These are phyloP conservation scores for Callosobruchus maculatus DNA, from an alignment of 2,888 invertebrate genomes.

Conservation along the genomic window DNA sequence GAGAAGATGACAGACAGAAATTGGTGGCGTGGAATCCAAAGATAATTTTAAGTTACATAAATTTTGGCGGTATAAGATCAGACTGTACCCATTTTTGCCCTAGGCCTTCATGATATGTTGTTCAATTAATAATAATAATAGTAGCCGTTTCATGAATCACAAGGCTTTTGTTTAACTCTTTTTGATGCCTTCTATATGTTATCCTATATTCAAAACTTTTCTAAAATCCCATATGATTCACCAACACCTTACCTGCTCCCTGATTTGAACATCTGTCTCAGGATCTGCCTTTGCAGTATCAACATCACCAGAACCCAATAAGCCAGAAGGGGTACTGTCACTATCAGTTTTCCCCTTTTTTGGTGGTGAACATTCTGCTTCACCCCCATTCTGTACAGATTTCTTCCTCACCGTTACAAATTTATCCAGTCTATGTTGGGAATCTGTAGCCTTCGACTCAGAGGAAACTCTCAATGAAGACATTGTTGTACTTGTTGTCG, in stretches of 20 bases:
- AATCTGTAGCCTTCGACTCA: not conserved
- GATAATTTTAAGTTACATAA: no score
- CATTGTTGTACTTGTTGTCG: slow-evolving; percentile 13
- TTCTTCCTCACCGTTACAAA: not conserved
- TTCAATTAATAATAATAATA: no score
- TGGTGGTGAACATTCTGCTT: not conserved
- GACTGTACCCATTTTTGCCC: no score
- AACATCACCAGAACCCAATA: not conserved
- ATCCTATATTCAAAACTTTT: no score
- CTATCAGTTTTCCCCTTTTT: not conserved
- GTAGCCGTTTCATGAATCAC: no score
- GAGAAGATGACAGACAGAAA: no score
- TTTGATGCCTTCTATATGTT: no score
- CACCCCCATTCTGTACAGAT: not conserved
- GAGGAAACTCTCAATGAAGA: not conserved
- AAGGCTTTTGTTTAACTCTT: no score
- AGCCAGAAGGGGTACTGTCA: not conserved
- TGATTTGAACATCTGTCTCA: not conserved
- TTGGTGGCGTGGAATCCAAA: no score
- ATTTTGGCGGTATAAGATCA: no score
- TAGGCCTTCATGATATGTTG: no score
- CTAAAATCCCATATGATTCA: no score
- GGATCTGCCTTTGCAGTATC: not conserved
- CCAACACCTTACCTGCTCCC: not conserved
- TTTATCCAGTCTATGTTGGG: not conserved